Evolutionary conservation across 2,113 vertebrate genomes (phyloP), one percentile per base, ranked within the genome.

Genomic region (Lanius collurio): DNA sequence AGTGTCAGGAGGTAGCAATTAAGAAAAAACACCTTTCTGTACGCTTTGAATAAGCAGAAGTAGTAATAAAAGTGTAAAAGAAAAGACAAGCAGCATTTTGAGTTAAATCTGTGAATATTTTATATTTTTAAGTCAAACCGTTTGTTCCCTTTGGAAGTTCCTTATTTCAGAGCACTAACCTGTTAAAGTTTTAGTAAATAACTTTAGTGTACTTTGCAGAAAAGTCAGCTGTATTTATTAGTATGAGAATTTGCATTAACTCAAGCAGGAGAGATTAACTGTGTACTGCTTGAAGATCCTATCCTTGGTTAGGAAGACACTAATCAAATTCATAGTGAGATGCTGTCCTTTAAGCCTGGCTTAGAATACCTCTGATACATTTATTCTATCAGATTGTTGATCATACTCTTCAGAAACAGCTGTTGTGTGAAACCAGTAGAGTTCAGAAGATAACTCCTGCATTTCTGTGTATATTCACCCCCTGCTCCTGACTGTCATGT

Each of bases 381-480:
- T 59, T 60, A 12, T 53, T 49, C 31, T 59, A 0, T 35, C 33
- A 42, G 46, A 26, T 69, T 26, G 14, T 19, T 35, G 50, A 33
- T n/a, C 2, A 3, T 42, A 10, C 35, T 75, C 12, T 59, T 83
- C 33, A 86, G 68, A 46, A 78, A 53, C 28, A 35, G 6, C 27
- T 55, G 16, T 35, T 0, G 0, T 28, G 9, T 47, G 28, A 33
- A 81, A 31, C 22, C 21, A 21, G 16, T 18, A 18, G 44, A 67
- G 30, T 77, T 63, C 5, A 3, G 42, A 57, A 85, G 57, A 15
- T 39, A 20, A 62, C 4, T 26, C 47, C 13, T 6, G 0, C 10
- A 3, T 46, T 62, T 91, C 35, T 55, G 3, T 78, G 41, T 35
- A 11, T 0, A 0, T 62, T 37, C 7, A 7, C 8, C 4, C 6